Percentiles rank a stretch among this genome's conserved stretches.
Conservation (phyloP, 1,140 invertebrate genomes). For the Pseudoatta argentina region DNA sequence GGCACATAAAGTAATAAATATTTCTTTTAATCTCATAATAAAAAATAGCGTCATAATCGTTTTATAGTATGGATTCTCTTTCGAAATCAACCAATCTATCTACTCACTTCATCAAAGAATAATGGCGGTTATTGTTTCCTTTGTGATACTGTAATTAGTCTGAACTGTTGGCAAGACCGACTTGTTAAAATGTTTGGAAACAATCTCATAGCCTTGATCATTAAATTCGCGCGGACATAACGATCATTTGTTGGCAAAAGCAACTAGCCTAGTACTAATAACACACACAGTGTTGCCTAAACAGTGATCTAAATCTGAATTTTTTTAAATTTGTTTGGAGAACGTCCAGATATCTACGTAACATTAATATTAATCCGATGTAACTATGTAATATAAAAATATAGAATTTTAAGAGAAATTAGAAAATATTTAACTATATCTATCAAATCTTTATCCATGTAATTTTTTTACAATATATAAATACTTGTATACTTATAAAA, state of each 20-base stretch:
- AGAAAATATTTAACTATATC: neutral
- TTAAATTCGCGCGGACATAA: slow-evolving; percentile 34
- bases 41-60: neutral
- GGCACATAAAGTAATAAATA: neutral
- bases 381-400: neutral
- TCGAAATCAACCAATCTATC: slow-evolving; percentile 19
- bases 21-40: slow-evolving; percentile 6
- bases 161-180: neutral
- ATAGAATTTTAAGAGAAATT: neutral
- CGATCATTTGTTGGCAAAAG: slow-evolving; percentile 17
- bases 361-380: neutral
- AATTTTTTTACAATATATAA: neutral
- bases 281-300: slow-evolving; percentile 27
- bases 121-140: slow-evolving; percentile 35
- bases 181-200: neutral
- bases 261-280: slow-evolving; percentile 14
- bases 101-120: slow-evolving; percentile 19
- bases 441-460: neutral
- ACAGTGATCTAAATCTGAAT: neutral
- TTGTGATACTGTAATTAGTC: slow-evolving; percentile 23
- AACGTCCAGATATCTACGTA: neutral
- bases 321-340: neutral
- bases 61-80: neutral
- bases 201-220: slow-evolving; percentile 2
- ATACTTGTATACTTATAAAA: neutral